Evolutionary conservation across 2,797 vertebrate genomes (phyloP).

Genomic region (Darevskia mixta): DNA sequence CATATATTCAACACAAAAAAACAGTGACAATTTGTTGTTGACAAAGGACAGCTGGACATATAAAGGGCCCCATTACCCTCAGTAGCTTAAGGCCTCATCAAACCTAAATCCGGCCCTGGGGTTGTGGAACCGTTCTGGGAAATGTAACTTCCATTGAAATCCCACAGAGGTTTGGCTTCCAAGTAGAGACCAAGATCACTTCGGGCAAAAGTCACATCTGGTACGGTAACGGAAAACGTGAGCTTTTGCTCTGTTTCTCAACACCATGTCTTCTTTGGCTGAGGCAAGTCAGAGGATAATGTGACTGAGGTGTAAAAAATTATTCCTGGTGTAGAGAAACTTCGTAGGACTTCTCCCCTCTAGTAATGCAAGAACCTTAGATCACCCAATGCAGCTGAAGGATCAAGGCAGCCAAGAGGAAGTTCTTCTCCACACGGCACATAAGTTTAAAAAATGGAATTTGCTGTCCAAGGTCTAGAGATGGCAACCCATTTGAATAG

Average conservation of each 20-base stretch:
- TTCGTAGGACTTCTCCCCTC: neutral
- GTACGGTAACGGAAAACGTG: neutral
- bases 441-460: neutral
- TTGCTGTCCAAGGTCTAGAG: neutral
- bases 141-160: neutral
- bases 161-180: neutral
- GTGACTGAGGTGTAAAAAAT: neutral
- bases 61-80: too few species aligned
- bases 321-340: neutral
- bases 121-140: neutral
- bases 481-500: neutral
- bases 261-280: neutral
- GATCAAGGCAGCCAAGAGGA: neutral
- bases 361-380: neutral
- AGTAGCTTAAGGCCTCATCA: too few species aligned
- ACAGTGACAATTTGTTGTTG: too few species aligned
- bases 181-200: neutral
- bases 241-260: neutral
- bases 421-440: neutral
- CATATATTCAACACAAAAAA: too few species aligned
- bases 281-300: too few species aligned
- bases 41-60: too few species aligned
- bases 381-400: neutral
- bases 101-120: too few species aligned
- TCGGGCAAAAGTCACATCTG: neutral